Evolutionary conservation across 2,113 vertebrate species (phyloP), one percentile per base, ranked within the genome.

Genomic region (Lates calcarifer): DNA sequence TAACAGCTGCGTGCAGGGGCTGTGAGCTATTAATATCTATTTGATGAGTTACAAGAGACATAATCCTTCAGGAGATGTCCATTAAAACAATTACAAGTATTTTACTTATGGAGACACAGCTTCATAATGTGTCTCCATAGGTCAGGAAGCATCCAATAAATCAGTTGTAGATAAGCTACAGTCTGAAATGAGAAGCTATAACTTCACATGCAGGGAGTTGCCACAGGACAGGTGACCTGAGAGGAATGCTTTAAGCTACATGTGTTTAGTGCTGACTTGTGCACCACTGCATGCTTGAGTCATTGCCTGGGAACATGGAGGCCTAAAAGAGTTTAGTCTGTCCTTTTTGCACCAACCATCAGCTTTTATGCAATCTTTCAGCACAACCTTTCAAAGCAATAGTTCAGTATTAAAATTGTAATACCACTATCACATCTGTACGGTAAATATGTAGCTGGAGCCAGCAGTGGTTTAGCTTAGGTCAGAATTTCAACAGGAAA

Each of bases 11-110:
- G 69, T 20, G 2, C 20, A 61, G 41, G n/a, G 45, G 58, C 12
- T 69, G 49, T 29, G 28, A 64, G 56, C 13, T 47, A 13, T 39
- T 17, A 41, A 3, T 14, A 20, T 61, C 15, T 33, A 0, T 37
- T 45, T n/a, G 28, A 76, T 18, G 11, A 37, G 22, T 43, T 4
- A 0, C 22, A 24, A 5, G 8, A 41, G 0, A 55, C 0, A 0
- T 3, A 29, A 41, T 41, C 33, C 47, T 64, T 39, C 9, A 65
- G 49, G 13, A 66, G 6, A 24, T 13, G 12, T 60, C 11, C 33
- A 51, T 49, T 39, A 22, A 57, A 84, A 31, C 18, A 14, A 10
- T 9, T 14, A 31, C 12, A n/a, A 9, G 9, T 18, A 12, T 35
- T 61, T 26, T 0, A 33, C 9, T 73, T 57, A 43, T n/a, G 10